Conservation (phyloP, 2,113 vertebrate species). For the Ictalurus punctatus region DNA sequence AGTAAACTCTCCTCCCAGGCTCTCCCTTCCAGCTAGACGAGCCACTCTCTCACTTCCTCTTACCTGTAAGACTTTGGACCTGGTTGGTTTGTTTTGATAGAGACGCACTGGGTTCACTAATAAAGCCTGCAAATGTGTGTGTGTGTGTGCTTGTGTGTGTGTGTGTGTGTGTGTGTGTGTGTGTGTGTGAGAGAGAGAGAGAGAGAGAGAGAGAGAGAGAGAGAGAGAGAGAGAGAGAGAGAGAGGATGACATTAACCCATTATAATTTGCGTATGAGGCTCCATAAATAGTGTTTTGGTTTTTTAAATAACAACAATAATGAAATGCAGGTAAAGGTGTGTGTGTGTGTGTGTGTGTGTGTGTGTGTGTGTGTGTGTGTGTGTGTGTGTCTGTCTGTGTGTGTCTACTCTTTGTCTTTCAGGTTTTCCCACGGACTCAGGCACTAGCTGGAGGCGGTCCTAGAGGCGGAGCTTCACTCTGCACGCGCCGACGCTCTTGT, state of each 20-base stretch:
- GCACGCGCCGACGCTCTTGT: not conserved
- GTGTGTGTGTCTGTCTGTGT: not conserved
- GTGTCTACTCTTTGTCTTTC: constrained; percentile 51
- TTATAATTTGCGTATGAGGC: no score
- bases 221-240: not conserved
- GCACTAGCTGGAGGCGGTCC: constrained; percentile 55
- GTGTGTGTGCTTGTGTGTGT: no score
- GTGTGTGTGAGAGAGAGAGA: not conserved
- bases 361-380: not conserved
- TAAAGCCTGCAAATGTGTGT: not conserved
- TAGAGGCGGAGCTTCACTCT: not conserved
- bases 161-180: not conserved
- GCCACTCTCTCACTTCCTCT: constrained; percentile 11
- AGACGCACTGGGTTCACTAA: not conserved
- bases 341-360: no score
- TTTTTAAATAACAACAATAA: no score
- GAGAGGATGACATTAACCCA: not conserved
- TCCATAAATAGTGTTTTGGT: no score
- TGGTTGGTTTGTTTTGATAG: constrained; percentile 36
- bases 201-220: not conserved
- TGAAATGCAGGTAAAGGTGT: no score
- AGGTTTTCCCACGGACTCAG: constrained; percentile 61
- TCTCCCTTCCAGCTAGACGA: not conserved
- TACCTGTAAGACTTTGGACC: constrained; percentile 37
- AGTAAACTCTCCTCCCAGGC: not conserved